Evolutionary conservation across 2,797 vertebrate genomes (phyloP).

Genomic region (Chaunax sp.): DNA sequence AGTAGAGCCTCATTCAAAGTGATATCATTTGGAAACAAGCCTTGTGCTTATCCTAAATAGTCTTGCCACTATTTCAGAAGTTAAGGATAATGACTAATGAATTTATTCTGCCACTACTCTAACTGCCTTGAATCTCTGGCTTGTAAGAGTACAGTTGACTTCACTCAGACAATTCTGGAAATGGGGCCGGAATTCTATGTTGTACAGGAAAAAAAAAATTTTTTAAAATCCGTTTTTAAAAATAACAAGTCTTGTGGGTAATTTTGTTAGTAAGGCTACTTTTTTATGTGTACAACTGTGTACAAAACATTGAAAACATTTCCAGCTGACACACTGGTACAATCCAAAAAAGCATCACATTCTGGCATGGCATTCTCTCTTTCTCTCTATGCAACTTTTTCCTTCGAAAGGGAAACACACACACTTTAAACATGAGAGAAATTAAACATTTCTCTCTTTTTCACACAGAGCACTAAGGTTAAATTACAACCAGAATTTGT

Average conservation of each 20-base stretch:
- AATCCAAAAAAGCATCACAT: background rate
- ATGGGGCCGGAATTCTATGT: constrained; percentile 3
- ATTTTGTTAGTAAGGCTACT: too few relatives aligned
- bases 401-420: background rate
- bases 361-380: background rate
- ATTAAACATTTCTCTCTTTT: too few relatives aligned
- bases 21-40: constrained; percentile 15
- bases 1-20: constrained; percentile 2
- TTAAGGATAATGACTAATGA: constrained; percentile 61
- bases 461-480: constrained; percentile 21
- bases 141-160: constrained; percentile 45
- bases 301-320: background rate
- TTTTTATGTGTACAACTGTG: background rate
- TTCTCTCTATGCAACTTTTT: background rate
- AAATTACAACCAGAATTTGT: constrained; percentile 23
- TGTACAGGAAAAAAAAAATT: background rate
- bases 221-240: too few relatives aligned
- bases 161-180: constrained; percentile 19
- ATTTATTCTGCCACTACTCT: constrained; percentile 39
- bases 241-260: too few relatives aligned
- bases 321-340: background rate
- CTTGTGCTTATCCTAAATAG: constrained; percentile 10
- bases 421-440: constrained; percentile 8
- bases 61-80: constrained; percentile 13
- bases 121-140: constrained; percentile 36